Evolutionary conservation across 2,888 invertebrate species (phyloP).

Genomic region (Drosophila putrida): DNA sequence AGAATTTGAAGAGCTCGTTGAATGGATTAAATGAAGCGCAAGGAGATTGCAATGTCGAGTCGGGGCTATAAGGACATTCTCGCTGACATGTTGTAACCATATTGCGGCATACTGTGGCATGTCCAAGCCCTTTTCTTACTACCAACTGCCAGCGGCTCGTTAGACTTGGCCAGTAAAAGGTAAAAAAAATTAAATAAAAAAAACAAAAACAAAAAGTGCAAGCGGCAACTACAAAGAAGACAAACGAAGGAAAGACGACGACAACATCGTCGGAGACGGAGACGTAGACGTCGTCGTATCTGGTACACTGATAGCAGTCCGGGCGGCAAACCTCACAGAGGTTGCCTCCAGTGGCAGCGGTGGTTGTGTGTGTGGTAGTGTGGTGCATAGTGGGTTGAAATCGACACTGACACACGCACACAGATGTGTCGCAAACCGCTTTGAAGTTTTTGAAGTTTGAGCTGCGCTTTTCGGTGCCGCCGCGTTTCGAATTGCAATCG

Average conservation of each 20-base stretch:
- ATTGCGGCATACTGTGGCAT: constrained; percentile 52
- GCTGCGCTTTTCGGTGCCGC: constrained; percentile 63
- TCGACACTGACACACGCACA: constrained; percentile 67
- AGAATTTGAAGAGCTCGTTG: constrained; percentile 44
- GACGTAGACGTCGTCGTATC: constrained; percentile 60
- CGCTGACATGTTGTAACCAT: constrained; percentile 61
- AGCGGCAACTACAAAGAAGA: constrained; percentile 72
- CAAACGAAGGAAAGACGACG: constrained; percentile 40
- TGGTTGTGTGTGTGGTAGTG: neutral
- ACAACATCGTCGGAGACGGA: neutral
- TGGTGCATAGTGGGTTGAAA: constrained; percentile 63
- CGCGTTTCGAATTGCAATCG: constrained; percentile 74
- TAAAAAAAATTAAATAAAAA: neutral
- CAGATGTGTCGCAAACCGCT: constrained; percentile 19
- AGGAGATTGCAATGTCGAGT: constrained; percentile 56
- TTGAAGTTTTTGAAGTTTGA: constrained; percentile 48
- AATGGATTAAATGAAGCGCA: constrained; percentile 72
- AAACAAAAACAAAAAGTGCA: constrained; percentile 32
- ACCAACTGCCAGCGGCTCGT: constrained; percentile 57
- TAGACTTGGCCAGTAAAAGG: constrained; percentile 38
- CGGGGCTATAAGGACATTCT: constrained; percentile 46
- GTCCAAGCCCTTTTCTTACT: constrained; percentile 50
- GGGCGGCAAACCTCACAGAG: constrained; percentile 72
- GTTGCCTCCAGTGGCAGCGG: constrained; percentile 21
- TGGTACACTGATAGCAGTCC: constrained; percentile 70